Percentiles rank a stretch among this genome's conserved stretches.
Evolutionary conservation across 2,888 invertebrate genomes (phyloP).

Genomic region (Sinopyrophorus schimmeli): DNA sequence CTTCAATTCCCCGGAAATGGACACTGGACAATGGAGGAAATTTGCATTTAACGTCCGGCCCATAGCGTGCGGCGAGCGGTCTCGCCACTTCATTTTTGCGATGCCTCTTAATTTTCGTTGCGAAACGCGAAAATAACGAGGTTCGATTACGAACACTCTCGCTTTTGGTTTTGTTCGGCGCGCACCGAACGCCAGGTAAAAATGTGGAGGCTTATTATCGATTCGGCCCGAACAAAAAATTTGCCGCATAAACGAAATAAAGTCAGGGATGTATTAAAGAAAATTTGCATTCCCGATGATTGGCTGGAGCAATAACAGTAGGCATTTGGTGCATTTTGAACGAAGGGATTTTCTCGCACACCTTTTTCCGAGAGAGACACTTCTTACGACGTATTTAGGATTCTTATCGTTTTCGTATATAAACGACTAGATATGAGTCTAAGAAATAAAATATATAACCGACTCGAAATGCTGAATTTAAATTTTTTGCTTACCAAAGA

Average conservation of each 20-base stretch:
- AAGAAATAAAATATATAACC: no score
- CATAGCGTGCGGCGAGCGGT: constrained; percentile 13
- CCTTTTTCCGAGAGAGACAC: constrained; percentile 32
- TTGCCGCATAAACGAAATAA: constrained; percentile 22
- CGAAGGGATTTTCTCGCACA: constrained; percentile 34
- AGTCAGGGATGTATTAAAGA: constrained; percentile 17
- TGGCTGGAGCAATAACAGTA: constrained; percentile 32
- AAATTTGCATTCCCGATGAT: constrained; percentile 37
- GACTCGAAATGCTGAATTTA: no score
- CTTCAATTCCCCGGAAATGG: constrained; percentile 38
- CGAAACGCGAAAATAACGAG: background rate
- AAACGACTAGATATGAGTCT: constrained; percentile 14
- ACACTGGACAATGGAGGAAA: constrained; percentile 39
- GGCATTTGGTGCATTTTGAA: constrained; percentile 29
- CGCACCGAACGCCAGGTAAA: no score
- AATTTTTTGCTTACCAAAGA: no score
- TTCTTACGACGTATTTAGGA: constrained; percentile 27
- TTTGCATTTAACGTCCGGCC: constrained; percentile 35
- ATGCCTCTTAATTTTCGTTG: background rate
- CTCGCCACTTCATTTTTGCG: background rate
- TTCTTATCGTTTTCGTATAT: constrained; percentile 23
- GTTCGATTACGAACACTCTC: no score
- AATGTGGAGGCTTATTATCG: no score
- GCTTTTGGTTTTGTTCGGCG: no score
- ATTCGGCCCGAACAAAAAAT: no score